Base-by-base conservation (phyloP, 2,888 invertebrate species). In the Eupithecia subumbrata region DNA sequence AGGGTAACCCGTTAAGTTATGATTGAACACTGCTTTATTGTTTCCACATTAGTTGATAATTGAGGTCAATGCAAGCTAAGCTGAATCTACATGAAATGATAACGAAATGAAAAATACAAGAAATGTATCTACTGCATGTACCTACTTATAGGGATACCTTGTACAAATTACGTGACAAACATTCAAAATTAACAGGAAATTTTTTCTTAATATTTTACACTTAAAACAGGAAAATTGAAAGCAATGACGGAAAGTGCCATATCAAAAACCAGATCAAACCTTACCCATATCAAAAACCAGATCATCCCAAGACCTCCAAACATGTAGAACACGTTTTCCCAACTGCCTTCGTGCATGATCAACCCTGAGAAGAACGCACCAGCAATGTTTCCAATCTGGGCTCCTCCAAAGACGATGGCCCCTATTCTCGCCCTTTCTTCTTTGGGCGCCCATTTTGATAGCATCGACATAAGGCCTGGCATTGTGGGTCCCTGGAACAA, bases 401-500 rank as follows among this genome's bases (percentile, higher is more conserved):
- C 95, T 5, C 96, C 96, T 63, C 96, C 95, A 80, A 96, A 96
- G 0, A 96, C 95, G 5, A 96, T 93, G 0, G 96, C 94, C 2
- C 96, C 96, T 25, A 96, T 89, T 60, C 95, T 88, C 0, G 95
- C 95, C 75, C 96, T 89, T 82, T 96, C 96, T 0, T 86, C 83
- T 78, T 95, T 95, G 0, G 96, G 96, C 0, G 95, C 95, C 96
- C 96, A 96, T 79, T 95, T 93, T 0, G 96, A 96, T 63, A 96
- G 86, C 86, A 96, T 92, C 0, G 95, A 92, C 90, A 96, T 96
- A 81, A 97, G 92, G 0, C 96, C 96, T 30, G 95, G 96, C 92
- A 95, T 96, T 5, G 96, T 96, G 2, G 96, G 95, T 71, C 96
- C 96, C 96, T 96, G 68, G 1, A 40, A 68, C 1, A 43, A 5